Conservation (phyloP, 35 echinoderm and acorn worm genomes). For the Antedon bifida region DNA sequence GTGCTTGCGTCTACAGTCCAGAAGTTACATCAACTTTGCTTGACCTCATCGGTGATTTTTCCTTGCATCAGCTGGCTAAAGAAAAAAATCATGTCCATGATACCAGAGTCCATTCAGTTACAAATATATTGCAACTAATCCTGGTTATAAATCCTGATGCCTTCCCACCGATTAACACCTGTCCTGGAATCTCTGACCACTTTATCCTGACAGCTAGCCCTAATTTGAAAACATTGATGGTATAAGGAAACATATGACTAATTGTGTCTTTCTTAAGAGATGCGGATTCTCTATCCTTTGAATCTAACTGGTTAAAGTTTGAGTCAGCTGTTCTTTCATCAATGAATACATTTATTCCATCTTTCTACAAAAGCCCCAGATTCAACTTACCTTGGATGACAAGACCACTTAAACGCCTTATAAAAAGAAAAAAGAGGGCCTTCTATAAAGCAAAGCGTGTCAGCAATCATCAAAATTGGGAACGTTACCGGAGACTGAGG, state of each 20-base stretch:
- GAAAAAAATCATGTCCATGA: constrained; percentile 16
- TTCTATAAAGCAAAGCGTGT: no score
- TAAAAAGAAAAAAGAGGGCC: neutral
- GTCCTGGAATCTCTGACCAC: constrained; percentile 3
- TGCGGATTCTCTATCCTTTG: neutral
- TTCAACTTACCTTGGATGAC: constrained; percentile 8
- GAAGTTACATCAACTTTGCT: no score
- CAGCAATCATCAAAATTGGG: no score
- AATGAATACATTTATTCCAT: neutral
- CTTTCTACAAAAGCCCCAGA: neutral
- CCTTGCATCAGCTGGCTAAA: no score
- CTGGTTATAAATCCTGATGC: constrained; percentile 8
- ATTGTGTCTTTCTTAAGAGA: neutral
- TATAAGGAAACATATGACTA: no score
- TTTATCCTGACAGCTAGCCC: neutral
- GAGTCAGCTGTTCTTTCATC: neutral
- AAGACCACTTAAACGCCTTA: neutral
- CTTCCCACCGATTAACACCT: neutral
- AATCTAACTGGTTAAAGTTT: neutral
- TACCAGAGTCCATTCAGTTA: neutral
- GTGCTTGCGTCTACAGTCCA: no score
- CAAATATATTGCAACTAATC: no score
- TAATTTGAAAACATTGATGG: neutral
- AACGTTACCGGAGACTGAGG: no score
- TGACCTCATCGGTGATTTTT: no score